Evolutionary conservation across 1,140 invertebrate species (phyloP), one percentile per base, ranked within the genome.

Genomic region (Adoxophyes honmai): DNA sequence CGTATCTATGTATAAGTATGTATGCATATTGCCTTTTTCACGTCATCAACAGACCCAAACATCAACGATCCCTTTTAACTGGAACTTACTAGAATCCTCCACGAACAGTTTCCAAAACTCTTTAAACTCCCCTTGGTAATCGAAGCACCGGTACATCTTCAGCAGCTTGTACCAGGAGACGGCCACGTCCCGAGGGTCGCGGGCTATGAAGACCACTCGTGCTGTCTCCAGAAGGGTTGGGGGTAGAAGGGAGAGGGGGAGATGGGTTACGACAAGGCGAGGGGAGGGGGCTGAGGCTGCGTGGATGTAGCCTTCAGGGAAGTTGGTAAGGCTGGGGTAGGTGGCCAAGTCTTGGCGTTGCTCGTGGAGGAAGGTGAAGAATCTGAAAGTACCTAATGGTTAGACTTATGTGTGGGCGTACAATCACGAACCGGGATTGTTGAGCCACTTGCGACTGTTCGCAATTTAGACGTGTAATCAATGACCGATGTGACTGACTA

Each of bases 111-210:
- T 78, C 90, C 92, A 94, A 77, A 93, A 96, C 53, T 90, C 91
- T 36, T 90, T 73, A 68, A 96, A 95, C 65, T 93, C 90, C 2
- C 93, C 93, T 1, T 79, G 59, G 68, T 92, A 96, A 15, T 39
- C 37, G 10, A 39, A 39, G 16, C 37, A 39, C 16, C 92, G 91
- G 66, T 93, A 93, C 0, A 93, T 93, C 57, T 90, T 90, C 34
- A 93, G 90, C 3, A 92, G 80, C 78, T 95, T 91, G 75, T 93
- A 96, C 78, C 93, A 95, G 0, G 95, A 96, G 0, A 96, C 93
- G 4, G 92, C 93, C 1, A 95, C 92, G 78, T 96, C 95, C 79
- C 95, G 96, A 0, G 95, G 94, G 89, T 96, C 95, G 57, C 95
- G 87, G 8, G 92, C 91, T 0, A 95, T 91, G 68, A 94, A 95